phyloP scores from a whole-genome alignment of 2,888 invertebrate genomes.

The Mechanitis mazaeus region DNA sequence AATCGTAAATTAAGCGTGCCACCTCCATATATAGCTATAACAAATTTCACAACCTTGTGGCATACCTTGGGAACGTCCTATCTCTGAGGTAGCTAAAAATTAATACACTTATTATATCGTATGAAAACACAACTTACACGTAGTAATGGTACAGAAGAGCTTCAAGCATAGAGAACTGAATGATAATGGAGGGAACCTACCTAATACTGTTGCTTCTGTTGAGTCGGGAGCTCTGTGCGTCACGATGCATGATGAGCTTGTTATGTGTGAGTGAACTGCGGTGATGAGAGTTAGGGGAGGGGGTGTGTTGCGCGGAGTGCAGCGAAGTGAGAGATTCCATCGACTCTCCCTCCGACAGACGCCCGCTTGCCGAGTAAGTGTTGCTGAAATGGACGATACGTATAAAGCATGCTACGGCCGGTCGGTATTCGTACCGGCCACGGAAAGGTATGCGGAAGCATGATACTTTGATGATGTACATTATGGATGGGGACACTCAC shows the following conservation, averaged over 20 bases:
- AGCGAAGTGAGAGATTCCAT: conserved; percentile 88
- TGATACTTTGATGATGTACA: conserved; percentile 39
- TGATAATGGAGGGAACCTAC: conserved; percentile 67
- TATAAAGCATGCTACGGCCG: conserved; percentile 54
- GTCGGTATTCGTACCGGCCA: conserved; percentile 55
- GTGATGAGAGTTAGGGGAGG: conserved; percentile 81
- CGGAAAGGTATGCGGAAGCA: conserved; percentile 52
- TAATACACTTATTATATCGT: conserved; percentile 43
- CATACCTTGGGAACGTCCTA: conserved; percentile 95
- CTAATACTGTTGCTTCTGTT: conserved; percentile 95
- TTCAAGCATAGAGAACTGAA: conserved; percentile 20
- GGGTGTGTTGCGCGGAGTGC: conserved; percentile 85
- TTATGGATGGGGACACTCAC: conserved; percentile 37
- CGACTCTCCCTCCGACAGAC: conserved; percentile 93
- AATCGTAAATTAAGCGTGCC: conserved; percentile 59
- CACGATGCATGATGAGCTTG: conserved; percentile 77
- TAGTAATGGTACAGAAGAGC: conserved; percentile 20
- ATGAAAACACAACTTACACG: conserved; percentile 14
- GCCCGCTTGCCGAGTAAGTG: conserved; percentile 83
- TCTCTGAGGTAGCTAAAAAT: conserved; percentile 90
- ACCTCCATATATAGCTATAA: conserved; percentile 58
- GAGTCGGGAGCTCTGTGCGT: conserved; percentile 79
- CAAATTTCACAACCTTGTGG: conserved; percentile 51
- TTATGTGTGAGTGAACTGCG: conserved; percentile 81
- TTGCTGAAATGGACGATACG: conserved; percentile 76